Conservation (phyloP, 1,140 invertebrate genomes). For the Glomeris maerens region DNA sequence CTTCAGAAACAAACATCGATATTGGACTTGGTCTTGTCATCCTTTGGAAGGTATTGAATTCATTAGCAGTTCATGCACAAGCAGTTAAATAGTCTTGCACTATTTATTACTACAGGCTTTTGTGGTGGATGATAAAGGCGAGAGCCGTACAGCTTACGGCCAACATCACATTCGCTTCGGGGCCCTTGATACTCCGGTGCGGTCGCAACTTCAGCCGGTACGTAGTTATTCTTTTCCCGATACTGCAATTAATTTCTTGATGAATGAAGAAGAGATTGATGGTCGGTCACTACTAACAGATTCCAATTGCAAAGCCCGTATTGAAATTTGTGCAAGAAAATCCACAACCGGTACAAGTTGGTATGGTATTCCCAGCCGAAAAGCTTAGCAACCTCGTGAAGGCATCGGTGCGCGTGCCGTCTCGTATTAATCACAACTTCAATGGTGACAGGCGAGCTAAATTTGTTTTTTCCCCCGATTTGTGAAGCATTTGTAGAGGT, state of each 20-base stretch:
- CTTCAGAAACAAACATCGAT: constrained; percentile 18
- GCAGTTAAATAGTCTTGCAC: background rate
- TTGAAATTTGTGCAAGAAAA: background rate
- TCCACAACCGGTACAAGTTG: background rate
- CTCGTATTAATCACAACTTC: constrained; percentile 6
- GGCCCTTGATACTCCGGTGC: background rate
- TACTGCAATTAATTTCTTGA: background rate
- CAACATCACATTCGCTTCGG: constrained; percentile 12
- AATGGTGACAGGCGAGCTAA: background rate
- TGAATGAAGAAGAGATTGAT: background rate
- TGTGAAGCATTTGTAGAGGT: too few species aligned
- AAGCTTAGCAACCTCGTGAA: constrained; percentile 6
- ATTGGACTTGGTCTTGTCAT: constrained; percentile 26
- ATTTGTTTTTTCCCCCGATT: too few species aligned
- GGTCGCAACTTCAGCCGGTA: background rate
- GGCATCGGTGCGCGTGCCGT: constrained; percentile 5
- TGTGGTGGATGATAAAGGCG: background rate
- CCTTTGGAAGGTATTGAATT: constrained; percentile 26
- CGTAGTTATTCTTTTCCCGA: background rate
- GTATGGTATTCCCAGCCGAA: background rate
- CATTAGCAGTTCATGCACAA: background rate
- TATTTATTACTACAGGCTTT: constrained; percentile 1
- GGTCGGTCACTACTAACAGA: background rate
- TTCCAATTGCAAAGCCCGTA: background rate
- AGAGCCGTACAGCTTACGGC: background rate